These are phyloP conservation scores for Erethizon dorsatum DNA, from an alignment of 2,797 vertebrate species.

Conservation along the genomic window DNA sequence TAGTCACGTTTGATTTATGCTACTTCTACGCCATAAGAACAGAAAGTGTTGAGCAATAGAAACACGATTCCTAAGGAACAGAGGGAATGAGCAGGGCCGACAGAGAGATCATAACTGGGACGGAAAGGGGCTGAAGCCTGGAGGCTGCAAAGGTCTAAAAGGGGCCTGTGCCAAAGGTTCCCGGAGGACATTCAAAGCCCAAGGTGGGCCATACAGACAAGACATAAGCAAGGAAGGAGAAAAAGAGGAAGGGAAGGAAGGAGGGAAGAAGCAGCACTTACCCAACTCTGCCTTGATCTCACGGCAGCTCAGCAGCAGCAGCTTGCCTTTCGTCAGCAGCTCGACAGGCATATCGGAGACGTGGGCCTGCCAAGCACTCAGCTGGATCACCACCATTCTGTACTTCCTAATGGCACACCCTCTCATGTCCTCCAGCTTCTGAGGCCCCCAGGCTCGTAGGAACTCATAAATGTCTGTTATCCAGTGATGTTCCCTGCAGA, in stretches of 20 bases:
- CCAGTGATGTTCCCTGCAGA: slow-evolving; percentile 89
- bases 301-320: slow-evolving; percentile 89
- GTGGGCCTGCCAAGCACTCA: slow-evolving; percentile 88
- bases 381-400: slow-evolving; percentile 85
- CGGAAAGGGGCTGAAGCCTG: background rate
- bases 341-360: slow-evolving; percentile 82
- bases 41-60: background rate
- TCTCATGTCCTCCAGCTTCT: slow-evolving; percentile 87
- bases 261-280: slow-evolving; percentile 77
- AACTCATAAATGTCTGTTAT: slow-evolving; percentile 88
- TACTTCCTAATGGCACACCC: slow-evolving; percentile 87
- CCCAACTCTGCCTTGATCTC: slow-evolving; percentile 87
- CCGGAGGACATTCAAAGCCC: background rate
- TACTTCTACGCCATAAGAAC: background rate
- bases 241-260: background rate
- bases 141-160: background rate
- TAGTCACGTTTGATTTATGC: slow-evolving; percentile 5
- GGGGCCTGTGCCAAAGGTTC: background rate
- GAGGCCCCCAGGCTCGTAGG: slow-evolving; percentile 87
- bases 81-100: background rate
- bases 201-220: background rate
- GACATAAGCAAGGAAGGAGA: background rate
- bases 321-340: slow-evolving; percentile 88
- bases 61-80: background rate
- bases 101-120: background rate